These are phyloP conservation scores for Leuctra nigra DNA, from an alignment of 2,888 invertebrate species.

Conservation along the genomic window DNA sequence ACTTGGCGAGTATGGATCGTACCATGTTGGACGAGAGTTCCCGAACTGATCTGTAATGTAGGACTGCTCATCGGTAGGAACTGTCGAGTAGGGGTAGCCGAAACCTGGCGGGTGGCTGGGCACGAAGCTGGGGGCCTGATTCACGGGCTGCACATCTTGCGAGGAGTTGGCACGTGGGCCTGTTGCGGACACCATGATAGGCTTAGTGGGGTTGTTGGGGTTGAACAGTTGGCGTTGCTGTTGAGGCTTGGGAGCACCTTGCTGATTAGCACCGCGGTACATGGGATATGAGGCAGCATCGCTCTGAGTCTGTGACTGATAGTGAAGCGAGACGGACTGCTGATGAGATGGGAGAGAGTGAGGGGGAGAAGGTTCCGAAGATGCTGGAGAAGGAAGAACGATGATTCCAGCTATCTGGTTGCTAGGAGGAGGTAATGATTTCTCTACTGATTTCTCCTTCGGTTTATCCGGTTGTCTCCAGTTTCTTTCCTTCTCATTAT, in stretches of 20 bases:
- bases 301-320: conserved; percentile 3
- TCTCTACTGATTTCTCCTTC: neutral
- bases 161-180: conserved; percentile 37
- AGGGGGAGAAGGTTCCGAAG: neutral
- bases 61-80: conserved; percentile 22
- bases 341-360: conserved; percentile 11
- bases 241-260: conserved; percentile 11
- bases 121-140: conserved; percentile 13
- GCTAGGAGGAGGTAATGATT: neutral
- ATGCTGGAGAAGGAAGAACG: conserved; percentile 37
- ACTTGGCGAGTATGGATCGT: conserved; percentile 47
- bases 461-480: conserved; percentile 3
- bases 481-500: conserved; percentile 6
- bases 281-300: conserved; percentile 4
- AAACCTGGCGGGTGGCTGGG: conserved; percentile 16
- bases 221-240: conserved; percentile 50
- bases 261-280: conserved; percentile 1
- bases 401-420: conserved; percentile 38
- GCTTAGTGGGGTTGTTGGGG: conserved; percentile 61
- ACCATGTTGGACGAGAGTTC: conserved; percentile 49
- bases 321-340: conserved; percentile 7
- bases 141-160: neutral
- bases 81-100: neutral
- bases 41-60: conserved; percentile 46
- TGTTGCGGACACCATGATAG: conserved; percentile 56